Conservation (phyloP, 2,113 vertebrate species). For the Vicugna pacos region DNA sequence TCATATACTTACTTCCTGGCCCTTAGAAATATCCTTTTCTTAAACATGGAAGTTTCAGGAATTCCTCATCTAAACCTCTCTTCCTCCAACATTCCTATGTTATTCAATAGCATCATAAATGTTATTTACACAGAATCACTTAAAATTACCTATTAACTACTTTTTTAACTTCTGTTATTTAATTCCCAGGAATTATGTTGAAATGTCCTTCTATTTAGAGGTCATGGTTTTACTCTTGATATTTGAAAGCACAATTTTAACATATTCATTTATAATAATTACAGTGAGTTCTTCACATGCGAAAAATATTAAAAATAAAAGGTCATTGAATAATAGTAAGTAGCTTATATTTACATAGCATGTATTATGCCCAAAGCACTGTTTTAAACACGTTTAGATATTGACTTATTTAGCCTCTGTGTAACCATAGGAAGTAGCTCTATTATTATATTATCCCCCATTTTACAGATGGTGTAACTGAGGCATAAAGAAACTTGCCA, state of each 20-base stretch:
- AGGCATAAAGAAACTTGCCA: neutral
- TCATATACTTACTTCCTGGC: neutral
- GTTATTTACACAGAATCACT: neutral
- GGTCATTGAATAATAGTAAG: neutral
- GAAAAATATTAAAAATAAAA: neutral
- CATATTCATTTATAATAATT: neutral
- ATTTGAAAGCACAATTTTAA: neutral
- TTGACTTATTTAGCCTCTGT: neutral
- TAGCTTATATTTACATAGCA: neutral
- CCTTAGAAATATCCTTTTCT: neutral
- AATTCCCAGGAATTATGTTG: neutral
- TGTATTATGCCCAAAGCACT: neutral
- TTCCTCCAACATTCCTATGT: neutral
- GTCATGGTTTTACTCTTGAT: neutral
- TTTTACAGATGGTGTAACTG: neutral
- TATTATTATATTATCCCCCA: neutral
- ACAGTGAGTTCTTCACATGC: neutral
- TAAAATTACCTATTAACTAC: neutral
- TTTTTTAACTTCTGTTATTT: neutral
- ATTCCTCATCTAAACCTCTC: neutral
- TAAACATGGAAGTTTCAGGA: neutral
- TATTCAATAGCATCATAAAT: neutral
- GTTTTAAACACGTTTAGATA: neutral
- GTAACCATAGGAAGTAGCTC: neutral
- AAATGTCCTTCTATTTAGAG: neutral